Conservation (phyloP, 2,797 vertebrate genomes). For the Chaetodon trifasciatus region DNA sequence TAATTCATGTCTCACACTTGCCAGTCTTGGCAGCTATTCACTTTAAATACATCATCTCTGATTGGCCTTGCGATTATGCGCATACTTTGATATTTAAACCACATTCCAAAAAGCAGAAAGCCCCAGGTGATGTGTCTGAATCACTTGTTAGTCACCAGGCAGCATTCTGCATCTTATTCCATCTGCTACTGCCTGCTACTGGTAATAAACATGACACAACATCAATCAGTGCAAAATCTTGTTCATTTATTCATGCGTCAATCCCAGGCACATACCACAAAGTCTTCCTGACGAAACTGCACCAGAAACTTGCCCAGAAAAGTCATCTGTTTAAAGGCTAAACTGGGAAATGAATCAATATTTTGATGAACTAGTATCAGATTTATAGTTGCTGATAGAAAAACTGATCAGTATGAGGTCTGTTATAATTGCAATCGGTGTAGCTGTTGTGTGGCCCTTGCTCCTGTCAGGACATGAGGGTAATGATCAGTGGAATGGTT, state of each 20-base stretch:
- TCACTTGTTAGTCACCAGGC: slow-evolving; percentile 63
- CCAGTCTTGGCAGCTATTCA: slow-evolving; percentile 11
- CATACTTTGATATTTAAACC: slow-evolving; percentile 54
- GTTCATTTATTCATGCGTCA: slow-evolving; percentile 54
- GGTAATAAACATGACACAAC: slow-evolving; percentile 57
- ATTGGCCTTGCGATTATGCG: slow-evolving; percentile 34
- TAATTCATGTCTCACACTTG: slow-evolving; percentile 26
- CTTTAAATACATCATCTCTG: slow-evolving; percentile 38
- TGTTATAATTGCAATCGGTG: slow-evolving; percentile 19
- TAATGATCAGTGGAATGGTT: slow-evolving; percentile 25
- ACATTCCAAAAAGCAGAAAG: slow-evolving; percentile 36
- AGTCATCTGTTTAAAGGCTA: slow-evolving; percentile 1
- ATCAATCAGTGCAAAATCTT: slow-evolving; percentile 52
- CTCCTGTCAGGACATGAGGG: slow-evolving; percentile 11
- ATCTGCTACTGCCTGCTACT: slow-evolving; percentile 52
- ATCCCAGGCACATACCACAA: slow-evolving; percentile 16
- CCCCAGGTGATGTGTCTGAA: slow-evolving; percentile 41
- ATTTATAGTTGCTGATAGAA: slow-evolving; percentile 28
- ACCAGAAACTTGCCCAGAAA: slow-evolving; percentile 5
- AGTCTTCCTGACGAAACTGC: neutral
- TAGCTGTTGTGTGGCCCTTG: slow-evolving; percentile 23
- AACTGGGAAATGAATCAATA: slow-evolving; percentile 11
- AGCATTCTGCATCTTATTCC: slow-evolving; percentile 46
- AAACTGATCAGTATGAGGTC: neutral
- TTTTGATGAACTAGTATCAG: slow-evolving; percentile 9